Evolutionary conservation across 2,797 vertebrate genomes (phyloP).

Genomic region (Ptychadena robeensis): DNA sequence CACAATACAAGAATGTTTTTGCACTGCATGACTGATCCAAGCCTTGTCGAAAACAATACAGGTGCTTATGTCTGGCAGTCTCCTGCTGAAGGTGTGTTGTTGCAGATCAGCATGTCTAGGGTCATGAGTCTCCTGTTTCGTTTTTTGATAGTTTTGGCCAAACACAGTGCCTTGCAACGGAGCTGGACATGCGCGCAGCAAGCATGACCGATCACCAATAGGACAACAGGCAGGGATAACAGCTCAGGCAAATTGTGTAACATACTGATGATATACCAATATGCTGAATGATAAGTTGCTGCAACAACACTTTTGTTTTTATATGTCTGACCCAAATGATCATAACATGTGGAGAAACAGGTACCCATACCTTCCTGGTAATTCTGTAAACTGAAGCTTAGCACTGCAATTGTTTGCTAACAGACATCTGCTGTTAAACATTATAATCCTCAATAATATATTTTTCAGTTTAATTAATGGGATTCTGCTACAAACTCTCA

Average conservation of each 20-base stretch:
- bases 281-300: conserved; percentile 39
- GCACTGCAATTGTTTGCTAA: conserved; percentile 11
- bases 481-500: neutral
- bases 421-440: conserved; percentile 17
- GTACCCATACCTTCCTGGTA: conserved; percentile 30
- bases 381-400: conserved; percentile 11
- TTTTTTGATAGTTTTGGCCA: conserved; percentile 24
- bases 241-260: conserved; percentile 35
- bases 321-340: conserved; percentile 45
- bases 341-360: conserved; percentile 35
- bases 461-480: neutral
- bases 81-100: conserved; percentile 69
- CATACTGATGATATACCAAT: conserved; percentile 15
- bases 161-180: conserved; percentile 56
- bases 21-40: conserved; percentile 73
- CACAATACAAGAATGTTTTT: conserved; percentile 65
- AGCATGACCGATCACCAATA: conserved; percentile 10
- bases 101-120: conserved; percentile 75
- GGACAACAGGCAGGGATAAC: conserved; percentile 16
- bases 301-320: conserved; percentile 43
- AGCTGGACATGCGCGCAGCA: conserved; percentile 30
- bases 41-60: conserved; percentile 68
- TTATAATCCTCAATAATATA: conserved; percentile 8
- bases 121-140: conserved; percentile 62
- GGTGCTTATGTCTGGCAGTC: conserved; percentile 69